These are phyloP conservation scores for Drosophila leonis DNA, from an alignment of 2,888 invertebrate species.

Conservation along the genomic window DNA sequence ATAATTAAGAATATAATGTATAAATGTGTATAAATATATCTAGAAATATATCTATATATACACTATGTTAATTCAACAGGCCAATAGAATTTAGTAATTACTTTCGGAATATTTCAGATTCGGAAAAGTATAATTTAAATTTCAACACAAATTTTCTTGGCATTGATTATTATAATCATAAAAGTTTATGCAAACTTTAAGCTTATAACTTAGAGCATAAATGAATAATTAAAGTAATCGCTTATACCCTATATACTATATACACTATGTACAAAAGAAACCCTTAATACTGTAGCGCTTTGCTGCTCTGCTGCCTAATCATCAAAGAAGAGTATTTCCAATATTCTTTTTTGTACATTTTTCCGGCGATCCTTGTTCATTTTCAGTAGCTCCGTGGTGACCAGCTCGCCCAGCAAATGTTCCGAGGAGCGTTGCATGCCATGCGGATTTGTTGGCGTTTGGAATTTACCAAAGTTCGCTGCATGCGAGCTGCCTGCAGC, in stretches of 20 bases:
- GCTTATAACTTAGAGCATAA: background rate
- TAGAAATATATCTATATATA: background rate
- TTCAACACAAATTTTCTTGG: background rate
- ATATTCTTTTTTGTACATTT: conserved; percentile 84
- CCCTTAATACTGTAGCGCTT: conserved; percentile 20
- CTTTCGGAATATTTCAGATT: background rate
- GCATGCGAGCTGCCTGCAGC: conserved; percentile 60
- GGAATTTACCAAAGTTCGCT: conserved; percentile 77
- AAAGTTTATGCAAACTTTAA: background rate
- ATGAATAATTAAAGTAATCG: background rate
- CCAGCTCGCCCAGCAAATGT: conserved; percentile 84
- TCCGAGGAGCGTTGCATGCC: conserved; percentile 83
- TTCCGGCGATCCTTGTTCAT: conserved; percentile 85
- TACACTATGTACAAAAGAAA: conserved; percentile 53
- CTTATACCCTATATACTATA: conserved; percentile 16
- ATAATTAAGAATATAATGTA: background rate
- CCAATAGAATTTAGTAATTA: background rate
- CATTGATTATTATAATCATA: background rate
- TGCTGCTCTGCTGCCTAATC: conserved; percentile 69
- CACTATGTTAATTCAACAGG: background rate
- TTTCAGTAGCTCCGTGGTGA: conserved; percentile 84
- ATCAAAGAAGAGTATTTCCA: conserved; percentile 85
- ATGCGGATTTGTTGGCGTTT: conserved; percentile 71
- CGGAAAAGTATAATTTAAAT: background rate
- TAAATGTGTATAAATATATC: background rate